Evolutionary conservation across 2,113 vertebrate species (phyloP).

Genomic region (Calonectris borealis): DNA sequence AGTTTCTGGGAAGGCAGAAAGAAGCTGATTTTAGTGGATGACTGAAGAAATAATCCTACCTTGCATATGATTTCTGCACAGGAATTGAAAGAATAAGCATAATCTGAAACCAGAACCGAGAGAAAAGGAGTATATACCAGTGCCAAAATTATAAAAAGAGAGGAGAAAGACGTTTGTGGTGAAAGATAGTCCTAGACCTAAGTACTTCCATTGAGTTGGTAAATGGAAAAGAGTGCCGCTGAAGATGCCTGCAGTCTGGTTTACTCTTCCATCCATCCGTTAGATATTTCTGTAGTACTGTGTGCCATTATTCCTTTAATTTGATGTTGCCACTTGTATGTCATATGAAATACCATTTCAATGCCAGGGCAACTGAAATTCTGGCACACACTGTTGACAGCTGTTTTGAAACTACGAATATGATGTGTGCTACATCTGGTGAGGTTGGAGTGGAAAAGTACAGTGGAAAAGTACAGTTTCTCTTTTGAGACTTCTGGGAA

Average conservation of each 20-base stretch:
- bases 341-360: neutral
- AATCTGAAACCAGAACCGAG: neutral
- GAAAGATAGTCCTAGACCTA: neutral
- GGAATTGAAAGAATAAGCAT: neutral
- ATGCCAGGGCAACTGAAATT: neutral
- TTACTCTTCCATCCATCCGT: neutral
- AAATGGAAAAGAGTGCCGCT: neutral
- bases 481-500: neutral
- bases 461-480: neutral
- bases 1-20: neutral
- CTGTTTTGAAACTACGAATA: neutral
- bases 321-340: neutral
- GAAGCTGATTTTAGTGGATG: neutral
- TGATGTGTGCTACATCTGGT: slow-evolving; percentile 3
- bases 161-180: neutral
- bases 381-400: neutral
- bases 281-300: neutral
- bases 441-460: neutral
- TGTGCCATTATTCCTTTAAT: neutral
- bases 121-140: neutral
- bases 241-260: neutral
- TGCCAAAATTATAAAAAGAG: neutral
- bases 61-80: neutral
- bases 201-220: neutral
- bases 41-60: neutral